Conservation (phyloP, 2,113 vertebrate genomes). For the Uropsilus gracilis region DNA sequence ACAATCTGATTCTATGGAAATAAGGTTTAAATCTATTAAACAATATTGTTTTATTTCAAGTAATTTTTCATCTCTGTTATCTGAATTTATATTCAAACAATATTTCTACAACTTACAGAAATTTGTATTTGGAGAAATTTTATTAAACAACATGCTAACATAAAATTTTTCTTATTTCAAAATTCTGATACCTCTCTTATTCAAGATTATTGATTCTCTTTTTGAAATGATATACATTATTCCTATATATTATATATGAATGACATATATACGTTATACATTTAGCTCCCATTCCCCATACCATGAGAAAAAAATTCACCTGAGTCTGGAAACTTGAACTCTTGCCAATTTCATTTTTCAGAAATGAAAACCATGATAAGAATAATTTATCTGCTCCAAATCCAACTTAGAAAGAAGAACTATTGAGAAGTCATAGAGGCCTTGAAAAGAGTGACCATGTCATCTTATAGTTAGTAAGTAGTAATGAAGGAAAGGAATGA, state of each 20-base stretch:
- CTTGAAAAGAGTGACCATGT: slow-evolving; percentile 42
- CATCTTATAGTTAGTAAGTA: slow-evolving; percentile 65
- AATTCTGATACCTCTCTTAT: slow-evolving; percentile 17
- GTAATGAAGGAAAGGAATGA: slow-evolving; percentile 56
- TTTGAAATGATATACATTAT: neutral
- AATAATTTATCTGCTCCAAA: slow-evolving; percentile 38
- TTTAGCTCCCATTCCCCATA: slow-evolving; percentile 44
- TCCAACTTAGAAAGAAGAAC: slow-evolving; percentile 28
- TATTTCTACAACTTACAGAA: slow-evolving; percentile 33
- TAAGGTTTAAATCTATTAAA: neutral
- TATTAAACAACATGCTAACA: neutral
- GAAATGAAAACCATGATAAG: slow-evolving; percentile 54
- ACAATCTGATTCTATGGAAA: neutral
- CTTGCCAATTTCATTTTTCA: slow-evolving; percentile 58
- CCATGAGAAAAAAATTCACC: slow-evolving; percentile 58
- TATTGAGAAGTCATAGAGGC: slow-evolving; percentile 49
- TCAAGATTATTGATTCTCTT: slow-evolving; percentile 41
- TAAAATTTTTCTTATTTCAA: neutral
- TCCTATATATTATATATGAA: too few relatives aligned
- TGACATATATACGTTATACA: neutral
- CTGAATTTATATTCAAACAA: neutral
- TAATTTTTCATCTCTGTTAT: neutral
- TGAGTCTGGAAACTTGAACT: slow-evolving; percentile 61
- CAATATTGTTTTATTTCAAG: slow-evolving; percentile 15
- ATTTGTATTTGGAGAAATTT: neutral